A percentile compares a stretch with the other conserved stretches of the same genome.
phyloP scores from a whole-genome alignment of 1,140 invertebrate species.

The Procambarus clarkii region DNA sequence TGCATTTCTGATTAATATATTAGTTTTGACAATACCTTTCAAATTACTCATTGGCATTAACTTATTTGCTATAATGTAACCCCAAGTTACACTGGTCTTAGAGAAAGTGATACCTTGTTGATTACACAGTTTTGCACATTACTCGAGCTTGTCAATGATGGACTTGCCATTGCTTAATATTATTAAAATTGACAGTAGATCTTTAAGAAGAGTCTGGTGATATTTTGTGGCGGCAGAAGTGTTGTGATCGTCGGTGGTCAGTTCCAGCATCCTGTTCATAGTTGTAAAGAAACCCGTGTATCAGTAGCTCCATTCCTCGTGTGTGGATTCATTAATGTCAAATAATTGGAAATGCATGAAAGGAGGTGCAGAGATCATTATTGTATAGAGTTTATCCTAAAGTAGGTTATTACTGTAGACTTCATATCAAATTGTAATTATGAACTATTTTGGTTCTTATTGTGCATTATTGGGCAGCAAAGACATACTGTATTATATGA shows the following conservation, averaged over 20 bases:
- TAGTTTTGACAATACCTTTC: not conserved
- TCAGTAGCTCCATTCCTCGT: constrained; percentile 49
- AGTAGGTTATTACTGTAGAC: constrained; percentile 46
- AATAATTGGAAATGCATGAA: constrained; percentile 29
- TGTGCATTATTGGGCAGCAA: constrained; percentile 26
- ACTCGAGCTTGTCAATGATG: constrained; percentile 31
- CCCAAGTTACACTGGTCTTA: not conserved
- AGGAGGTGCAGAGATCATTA: constrained; percentile 34
- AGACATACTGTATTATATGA: constrained; percentile 31
- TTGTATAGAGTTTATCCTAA: constrained; percentile 40
- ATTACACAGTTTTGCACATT: constrained; percentile 10
- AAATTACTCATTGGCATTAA: not conserved
- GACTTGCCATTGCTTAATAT: constrained; percentile 11
- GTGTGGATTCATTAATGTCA: constrained; percentile 45
- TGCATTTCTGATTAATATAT: not conserved
- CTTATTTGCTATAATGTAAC: not conserved
- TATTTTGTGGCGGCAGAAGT: not conserved
- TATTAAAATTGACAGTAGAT: constrained; percentile 27
- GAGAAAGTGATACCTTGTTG: constrained; percentile 7
- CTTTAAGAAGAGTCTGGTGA: constrained; percentile 6
- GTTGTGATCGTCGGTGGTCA: constrained; percentile 26
- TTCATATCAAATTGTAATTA: constrained; percentile 24
- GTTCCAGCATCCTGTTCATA: constrained; percentile 43
- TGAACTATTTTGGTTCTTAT: constrained; percentile 19
- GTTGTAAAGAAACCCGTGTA: constrained; percentile 39